Base-by-base conservation (phyloP, 2,113 vertebrate genomes). In the Odontesthes bonariensis region DNA sequence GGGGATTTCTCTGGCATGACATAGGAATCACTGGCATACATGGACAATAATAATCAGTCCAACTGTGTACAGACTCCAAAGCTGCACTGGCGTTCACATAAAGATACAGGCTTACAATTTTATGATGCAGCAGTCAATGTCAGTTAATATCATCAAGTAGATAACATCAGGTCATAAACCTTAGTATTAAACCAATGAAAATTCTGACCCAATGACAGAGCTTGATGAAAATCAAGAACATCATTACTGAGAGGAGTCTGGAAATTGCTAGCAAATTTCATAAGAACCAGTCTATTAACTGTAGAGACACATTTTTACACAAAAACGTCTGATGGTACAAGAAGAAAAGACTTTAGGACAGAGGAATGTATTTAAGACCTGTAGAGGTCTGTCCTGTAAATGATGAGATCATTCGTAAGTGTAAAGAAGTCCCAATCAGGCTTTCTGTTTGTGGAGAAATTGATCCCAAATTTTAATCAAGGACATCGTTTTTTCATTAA, bases 1-100 rank as follows among this genome's bases (percentile, higher is more conserved):
- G 53, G 70, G 82, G 86, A 90, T 91, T 88, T 83, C 84, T 84
- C 84, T 84, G 71, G 86, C 88, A 87, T 93, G 90, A 92, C 88
- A 85, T 91, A 83, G 90, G 71, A 78, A 84, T 77, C 60, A 51
- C 52, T 80, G 67, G 73, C 82, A 86, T 64, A 65, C 76, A 78
- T 35, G 16, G 27, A 61, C 71, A 88, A 77, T 82, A 77, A 85
- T 81, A 81, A 71, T 86, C 78, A 51, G 54, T 61, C 60, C 46
- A 69, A 69, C 51, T 71, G 68, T 52, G 40, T 46, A 38, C 22
- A 7, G n/a, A 55, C 16, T 27, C 54, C 19, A n/a, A 56, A 66
- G 46, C 73, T 53, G 67, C 56, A 56, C 17, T 20, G 59, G 52
- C 67, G 31, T 57, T 44, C 38, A 20, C 38, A 19, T 53, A 0